Percentiles rank a stretch among this genome's conserved stretches.
phyloP scores from a whole-genome alignment of 2,888 invertebrate species.

The Zygogramma bicolorata region DNA sequence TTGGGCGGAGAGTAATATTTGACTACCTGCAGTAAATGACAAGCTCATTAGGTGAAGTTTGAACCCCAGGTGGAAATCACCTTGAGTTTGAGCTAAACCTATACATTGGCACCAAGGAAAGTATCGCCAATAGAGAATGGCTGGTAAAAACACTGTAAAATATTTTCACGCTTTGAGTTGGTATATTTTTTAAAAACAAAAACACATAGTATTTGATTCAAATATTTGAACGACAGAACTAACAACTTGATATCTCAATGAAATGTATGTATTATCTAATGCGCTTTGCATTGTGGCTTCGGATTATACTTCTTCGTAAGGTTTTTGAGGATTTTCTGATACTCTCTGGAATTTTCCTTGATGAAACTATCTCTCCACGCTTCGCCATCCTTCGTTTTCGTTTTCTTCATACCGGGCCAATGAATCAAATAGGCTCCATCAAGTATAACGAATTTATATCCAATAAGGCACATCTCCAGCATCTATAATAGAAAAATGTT shows the following conservation, averaged over 20 bases:
- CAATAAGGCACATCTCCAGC: conserved; percentile 81
- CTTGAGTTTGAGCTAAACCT: too few species aligned
- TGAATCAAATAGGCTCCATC: conserved; percentile 83
- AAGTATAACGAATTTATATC: conserved; percentile 78
- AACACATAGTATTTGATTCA: too few species aligned
- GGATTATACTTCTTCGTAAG: conserved; percentile 68
- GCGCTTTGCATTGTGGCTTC: conserved; percentile 63
- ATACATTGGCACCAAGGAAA: too few species aligned
- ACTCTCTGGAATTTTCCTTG: conserved; percentile 67
- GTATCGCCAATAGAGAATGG: too few species aligned
- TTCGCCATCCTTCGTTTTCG: conserved; percentile 59
- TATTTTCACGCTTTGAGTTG: too few species aligned
- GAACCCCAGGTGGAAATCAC: too few species aligned
- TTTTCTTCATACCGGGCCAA: conserved; percentile 72
- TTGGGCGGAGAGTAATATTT: too few species aligned
- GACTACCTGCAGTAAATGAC: too few species aligned
- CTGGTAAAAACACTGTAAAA: too few species aligned
- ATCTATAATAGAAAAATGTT: conserved; percentile 69
- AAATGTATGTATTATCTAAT: conserved; percentile 43
- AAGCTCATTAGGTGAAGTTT: too few species aligned
- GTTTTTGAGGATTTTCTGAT: conserved; percentile 67
- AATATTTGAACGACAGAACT: not conserved
- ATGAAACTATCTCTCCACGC: conserved; percentile 60
- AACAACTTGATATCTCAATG: not conserved
- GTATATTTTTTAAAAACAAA: too few species aligned